Conservation (phyloP, 2,797 vertebrate species). For the Urocyon cinereoargenteus region DNA sequence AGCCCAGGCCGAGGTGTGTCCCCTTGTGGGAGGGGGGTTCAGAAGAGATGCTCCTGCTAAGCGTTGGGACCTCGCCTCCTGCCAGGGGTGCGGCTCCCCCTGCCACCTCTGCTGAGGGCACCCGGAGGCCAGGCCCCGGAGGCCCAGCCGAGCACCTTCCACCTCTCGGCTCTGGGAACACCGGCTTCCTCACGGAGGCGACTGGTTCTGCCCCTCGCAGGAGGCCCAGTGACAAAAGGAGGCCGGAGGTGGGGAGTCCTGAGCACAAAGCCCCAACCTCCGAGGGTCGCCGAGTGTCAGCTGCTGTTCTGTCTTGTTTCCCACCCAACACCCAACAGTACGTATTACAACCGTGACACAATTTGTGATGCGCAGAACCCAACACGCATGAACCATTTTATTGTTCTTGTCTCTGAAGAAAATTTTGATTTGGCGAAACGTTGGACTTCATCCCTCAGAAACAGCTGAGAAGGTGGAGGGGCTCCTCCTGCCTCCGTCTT, state of each 20-base stretch:
- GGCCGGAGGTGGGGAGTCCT: not conserved
- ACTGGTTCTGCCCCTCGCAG: not conserved
- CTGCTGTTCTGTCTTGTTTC: not conserved
- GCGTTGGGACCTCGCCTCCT: not conserved
- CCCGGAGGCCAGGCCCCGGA: no score
- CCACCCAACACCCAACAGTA: no score
- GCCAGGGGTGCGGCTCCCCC: no score
- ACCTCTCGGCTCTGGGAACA: not conserved
- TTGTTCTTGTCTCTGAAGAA: not conserved
- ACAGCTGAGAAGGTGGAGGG: constrained; percentile 4
- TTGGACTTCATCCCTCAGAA: not conserved
- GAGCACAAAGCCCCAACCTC: not conserved
- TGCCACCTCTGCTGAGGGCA: no score
- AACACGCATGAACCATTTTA: not conserved
- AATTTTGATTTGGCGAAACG: constrained; percentile 57
- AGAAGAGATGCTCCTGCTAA: not conserved
- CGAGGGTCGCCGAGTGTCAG: not conserved
- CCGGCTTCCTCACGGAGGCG: not conserved
- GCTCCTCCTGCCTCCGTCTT: not conserved
- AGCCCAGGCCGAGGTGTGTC: no score
- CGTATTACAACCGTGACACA: not conserved
- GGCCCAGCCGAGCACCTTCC: no score
- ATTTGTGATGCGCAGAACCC: not conserved
- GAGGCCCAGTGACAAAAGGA: not conserved
- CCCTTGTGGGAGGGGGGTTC: not conserved